Percentiles rank a stretch among this genome's conserved stretches.
Evolutionary conservation across 2,888 invertebrate genomes (phyloP).

Genomic region (Chironomus tentans): DNA sequence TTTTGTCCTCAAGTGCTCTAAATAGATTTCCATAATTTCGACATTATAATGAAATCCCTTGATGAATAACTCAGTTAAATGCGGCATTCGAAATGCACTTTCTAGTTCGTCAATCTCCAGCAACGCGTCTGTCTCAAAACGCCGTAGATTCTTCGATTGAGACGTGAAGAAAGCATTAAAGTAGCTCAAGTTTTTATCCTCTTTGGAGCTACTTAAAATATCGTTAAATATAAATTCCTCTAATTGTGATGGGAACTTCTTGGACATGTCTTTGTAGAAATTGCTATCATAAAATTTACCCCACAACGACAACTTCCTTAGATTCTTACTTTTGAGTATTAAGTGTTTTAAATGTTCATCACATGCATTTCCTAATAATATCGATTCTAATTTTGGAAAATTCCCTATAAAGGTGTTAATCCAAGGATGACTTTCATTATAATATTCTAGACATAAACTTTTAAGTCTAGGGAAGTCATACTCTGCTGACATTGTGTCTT

Average conservation of each 20-base stretch:
- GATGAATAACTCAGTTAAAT: neutral
- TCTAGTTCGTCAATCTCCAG: neutral
- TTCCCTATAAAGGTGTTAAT: neutral
- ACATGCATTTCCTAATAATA: neutral
- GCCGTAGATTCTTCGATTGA: neutral
- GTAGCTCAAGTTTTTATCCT: neutral
- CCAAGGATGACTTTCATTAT: neutral
- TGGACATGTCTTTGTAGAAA: neutral
- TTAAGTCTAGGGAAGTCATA: neutral
- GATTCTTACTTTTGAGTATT: neutral
- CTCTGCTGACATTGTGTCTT: neutral
- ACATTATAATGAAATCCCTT: conserved; percentile 4
- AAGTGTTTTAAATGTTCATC: neutral
- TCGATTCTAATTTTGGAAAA: neutral
- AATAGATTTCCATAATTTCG: neutral
- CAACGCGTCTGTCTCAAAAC: neutral
- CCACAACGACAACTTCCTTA: neutral
- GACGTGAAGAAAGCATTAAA: conserved; percentile 7
- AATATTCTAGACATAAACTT: neutral
- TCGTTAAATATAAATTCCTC: conserved; percentile 4
- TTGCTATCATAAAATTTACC: neutral
- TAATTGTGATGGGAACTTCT: neutral
- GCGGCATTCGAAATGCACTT: conserved; percentile 1
- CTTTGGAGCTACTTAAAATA: neutral
- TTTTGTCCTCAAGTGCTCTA: neutral